A percentile compares a stretch with the other conserved stretches of the same genome.
Evolutionary conservation across 2,113 vertebrate species (phyloP).

Genomic region (Lethenteron reissneri): DNA sequence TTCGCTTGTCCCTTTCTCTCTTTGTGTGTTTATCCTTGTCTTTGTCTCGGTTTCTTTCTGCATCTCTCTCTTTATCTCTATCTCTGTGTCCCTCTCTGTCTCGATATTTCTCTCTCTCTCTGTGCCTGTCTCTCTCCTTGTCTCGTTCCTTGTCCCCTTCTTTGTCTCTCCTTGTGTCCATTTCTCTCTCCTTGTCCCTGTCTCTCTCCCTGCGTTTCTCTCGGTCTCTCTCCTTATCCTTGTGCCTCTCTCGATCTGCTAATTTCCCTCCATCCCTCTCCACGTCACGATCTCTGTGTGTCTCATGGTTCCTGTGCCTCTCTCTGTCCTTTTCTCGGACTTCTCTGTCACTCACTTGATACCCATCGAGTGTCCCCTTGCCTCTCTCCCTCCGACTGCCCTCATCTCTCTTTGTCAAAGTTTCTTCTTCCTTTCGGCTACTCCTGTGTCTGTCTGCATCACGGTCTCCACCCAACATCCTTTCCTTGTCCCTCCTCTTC

Average conservation of each 20-base stretch:
- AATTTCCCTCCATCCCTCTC: slow-evolving; percentile 10
- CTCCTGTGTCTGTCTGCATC: too few species aligned
- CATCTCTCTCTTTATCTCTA: slow-evolving; percentile 15
- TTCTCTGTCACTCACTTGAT: too few species aligned
- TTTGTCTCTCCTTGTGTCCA: slow-evolving; percentile 20
- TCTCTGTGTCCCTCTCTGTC: slow-evolving; percentile 11
- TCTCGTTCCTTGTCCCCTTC: slow-evolving; percentile 14
- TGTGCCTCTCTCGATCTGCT: slow-evolving; percentile 8
- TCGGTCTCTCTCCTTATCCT: slow-evolving; percentile 11
- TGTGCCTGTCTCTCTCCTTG: slow-evolving; percentile 10
- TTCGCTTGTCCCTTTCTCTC: slow-evolving; percentile 12
- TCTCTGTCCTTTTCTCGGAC: too few species aligned
- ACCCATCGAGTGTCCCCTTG: too few species aligned
- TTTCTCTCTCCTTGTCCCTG: slow-evolving; percentile 15
- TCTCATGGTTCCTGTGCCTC: too few species aligned
- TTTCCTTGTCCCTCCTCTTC: too few species aligned
- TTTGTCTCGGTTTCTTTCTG: slow-evolving; percentile 10
- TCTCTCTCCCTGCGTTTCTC: slow-evolving; percentile 18
- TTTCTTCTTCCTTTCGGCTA: too few species aligned
- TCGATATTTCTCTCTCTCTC: slow-evolving; percentile 10
- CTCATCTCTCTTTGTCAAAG: too few species aligned
- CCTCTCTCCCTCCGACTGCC: too few species aligned
- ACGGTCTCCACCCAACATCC: too few species aligned
- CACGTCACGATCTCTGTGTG: slow-evolving; percentile 13
- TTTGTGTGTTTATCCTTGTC: slow-evolving; percentile 11